A percentile compares a stretch with the other conserved stretches of the same genome.
Conservation (phyloP, 2,113 vertebrate genomes). For the Benitochromis conjunctus region DNA sequence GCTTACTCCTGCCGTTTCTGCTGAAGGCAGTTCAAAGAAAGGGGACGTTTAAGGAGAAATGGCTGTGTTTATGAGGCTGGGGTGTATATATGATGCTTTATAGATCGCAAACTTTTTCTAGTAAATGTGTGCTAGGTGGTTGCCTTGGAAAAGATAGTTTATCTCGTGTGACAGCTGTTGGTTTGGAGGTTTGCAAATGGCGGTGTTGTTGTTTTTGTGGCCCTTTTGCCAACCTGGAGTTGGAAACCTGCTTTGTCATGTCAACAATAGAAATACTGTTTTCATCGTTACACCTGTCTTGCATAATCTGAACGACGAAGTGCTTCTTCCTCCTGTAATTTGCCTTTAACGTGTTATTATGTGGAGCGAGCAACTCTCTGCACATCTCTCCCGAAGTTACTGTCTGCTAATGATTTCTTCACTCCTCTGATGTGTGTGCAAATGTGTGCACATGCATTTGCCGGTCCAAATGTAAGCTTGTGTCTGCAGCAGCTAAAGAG, state of each 20-base stretch:
- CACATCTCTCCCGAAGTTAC: background rate
- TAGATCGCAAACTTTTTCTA: background rate
- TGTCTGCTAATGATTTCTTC: slow-evolving; percentile 40
- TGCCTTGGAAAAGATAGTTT: background rate
- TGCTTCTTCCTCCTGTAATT: background rate
- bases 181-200: background rate
- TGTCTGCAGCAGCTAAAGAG: slow-evolving; percentile 28
- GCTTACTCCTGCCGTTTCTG: background rate
- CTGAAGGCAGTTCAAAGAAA: background rate
- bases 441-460: background rate
- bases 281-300: background rate
- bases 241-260: background rate
- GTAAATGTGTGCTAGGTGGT: background rate
- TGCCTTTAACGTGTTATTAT: background rate
- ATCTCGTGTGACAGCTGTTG: background rate
- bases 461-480: background rate
- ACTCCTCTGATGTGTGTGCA: background rate
- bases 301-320: background rate
- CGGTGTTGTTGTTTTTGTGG: background rate
- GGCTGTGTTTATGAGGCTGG: background rate
- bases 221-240: background rate
- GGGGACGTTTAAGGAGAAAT: background rate
- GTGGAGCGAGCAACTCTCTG: background rate
- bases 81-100: background rate
- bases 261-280: background rate